Evolutionary conservation across 2,797 vertebrate species (phyloP), one percentile per base, ranked within the genome.

Genomic region (Tarsius wallacei): DNA sequence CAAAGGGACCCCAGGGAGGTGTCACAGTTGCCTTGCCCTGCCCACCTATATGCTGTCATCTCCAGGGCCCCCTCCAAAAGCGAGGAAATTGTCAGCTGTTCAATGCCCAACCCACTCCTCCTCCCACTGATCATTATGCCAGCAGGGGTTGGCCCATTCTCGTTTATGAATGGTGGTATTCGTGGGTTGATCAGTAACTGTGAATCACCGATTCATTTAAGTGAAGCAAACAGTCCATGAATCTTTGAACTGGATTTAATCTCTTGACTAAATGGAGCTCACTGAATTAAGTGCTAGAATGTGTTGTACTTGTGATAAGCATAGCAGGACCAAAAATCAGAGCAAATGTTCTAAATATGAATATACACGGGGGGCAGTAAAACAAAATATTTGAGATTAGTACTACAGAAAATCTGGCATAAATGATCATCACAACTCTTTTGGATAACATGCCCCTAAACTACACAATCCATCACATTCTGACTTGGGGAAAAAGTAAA

Each of bases 161-260:
- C 77, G 49, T 64, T 91, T 91, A 57, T 51, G 80, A 97, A 93
- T 49, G 78, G 94, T 63, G 24, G 86, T 55, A 85, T 97, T 96
- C 77, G 85, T 17, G 94, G 87, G 82, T 47, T 96, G 97, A 96
- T 95, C 90, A 71, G 93, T 97, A 94, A 96, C 78, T 91, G 90
- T 21, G 86, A 95, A 90, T 90, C 94, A 83, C 53, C 0, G 51
- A 97, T 95, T 96, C 71, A 68, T 87, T 83, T 94, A 76, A 61
- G 77, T 83, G 87, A 85, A 84, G 76, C 78, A 63, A 94, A 59
- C 91, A 87, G 70, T 88, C 87, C 91, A 71, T 80, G 93, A 90
- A 90, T 90, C 77, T 94, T 61, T 92, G 96, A 96, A 63, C 51
- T 66, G 73, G 68, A 90, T 88, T 97, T 95, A 96, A 92, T 95